These are phyloP conservation scores for Elysia chlorotica DNA, from an alignment of 1,140 invertebrate genomes.

Conservation along the genomic window DNA sequence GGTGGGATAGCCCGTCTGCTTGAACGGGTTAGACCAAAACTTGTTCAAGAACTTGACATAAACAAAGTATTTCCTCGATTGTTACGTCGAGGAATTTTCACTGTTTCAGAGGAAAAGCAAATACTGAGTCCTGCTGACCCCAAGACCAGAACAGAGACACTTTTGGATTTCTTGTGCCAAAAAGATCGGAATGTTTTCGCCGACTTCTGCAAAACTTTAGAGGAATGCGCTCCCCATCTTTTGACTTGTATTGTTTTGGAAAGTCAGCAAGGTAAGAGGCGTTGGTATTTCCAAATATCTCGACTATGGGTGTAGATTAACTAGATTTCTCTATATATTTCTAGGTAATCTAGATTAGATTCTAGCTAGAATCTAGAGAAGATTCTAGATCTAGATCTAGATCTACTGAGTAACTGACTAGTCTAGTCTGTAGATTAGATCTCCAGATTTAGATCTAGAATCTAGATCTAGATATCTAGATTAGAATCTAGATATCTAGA, in stretches of 20 bases:
- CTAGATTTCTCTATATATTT: not conserved
- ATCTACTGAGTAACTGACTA: not conserved
- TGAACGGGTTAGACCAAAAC: slow-evolving; percentile 37
- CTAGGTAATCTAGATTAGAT: not conserved
- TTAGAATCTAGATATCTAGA: not conserved
- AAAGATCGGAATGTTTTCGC: slow-evolving; percentile 48
- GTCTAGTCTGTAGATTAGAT: not conserved
- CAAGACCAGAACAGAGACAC: slow-evolving; percentile 32
- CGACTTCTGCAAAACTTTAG: slow-evolving; percentile 48
- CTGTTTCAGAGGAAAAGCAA: slow-evolving; percentile 37
- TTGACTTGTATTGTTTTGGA: slow-evolving; percentile 45
- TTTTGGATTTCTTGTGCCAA: slow-evolving; percentile 46
- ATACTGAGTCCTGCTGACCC: slow-evolving; percentile 30
- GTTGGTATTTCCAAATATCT: not conserved
- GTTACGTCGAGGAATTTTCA: slow-evolving; percentile 41
- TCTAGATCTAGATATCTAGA: not conserved
- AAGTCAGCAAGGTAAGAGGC: slow-evolving; percentile 40
- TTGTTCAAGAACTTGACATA: slow-evolving; percentile 50
- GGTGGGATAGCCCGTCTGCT: slow-evolving; percentile 39
- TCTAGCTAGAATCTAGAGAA: no score
- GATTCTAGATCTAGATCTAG: not conserved
- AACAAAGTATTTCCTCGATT: slow-evolving; percentile 42
- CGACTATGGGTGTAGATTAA: not conserved
- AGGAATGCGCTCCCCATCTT: slow-evolving; percentile 40
- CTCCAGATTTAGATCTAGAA: not conserved